Base-by-base conservation (phyloP, 2,113 vertebrate genomes). In the Nerophis lumbriciformis region DNA sequence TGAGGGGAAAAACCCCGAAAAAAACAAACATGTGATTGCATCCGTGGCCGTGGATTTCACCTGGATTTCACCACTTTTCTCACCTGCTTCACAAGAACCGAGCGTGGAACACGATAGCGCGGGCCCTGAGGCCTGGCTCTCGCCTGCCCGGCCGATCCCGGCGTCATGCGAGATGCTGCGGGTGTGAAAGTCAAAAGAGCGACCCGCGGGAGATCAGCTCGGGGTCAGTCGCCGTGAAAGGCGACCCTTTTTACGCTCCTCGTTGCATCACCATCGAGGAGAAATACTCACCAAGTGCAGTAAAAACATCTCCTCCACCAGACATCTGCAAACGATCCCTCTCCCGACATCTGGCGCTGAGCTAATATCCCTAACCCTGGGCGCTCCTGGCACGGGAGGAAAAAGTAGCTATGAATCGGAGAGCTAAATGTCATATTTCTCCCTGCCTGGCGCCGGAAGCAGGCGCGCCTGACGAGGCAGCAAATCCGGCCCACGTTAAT, bases 91-190 rank as follows among this genome's bases (percentile, higher is more conserved):
- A 75, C 75, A 80, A 78, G 75, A 83, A 71, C 79, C 69, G 68
- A 50, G 78, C 71, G 80, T 83, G 84, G 91, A 93, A 90, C 83
- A 75, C 91, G 92, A 92, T 92, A 93, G 88, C 74, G 28, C 10
- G 79, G 45, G 92, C 89, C 89, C 91, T 90, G 92, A 94, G 92
- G 92, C 91, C 89, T 76, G 90, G 88, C 89, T 59, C 91, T 92
- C 91, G 90, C 91, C 92, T 92, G 89, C 90, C 88, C 89, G 88
- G 91, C 87, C 89, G 83, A 90, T 85, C 90, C 74, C 56, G 90
- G 89, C 38, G 91, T 90, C 84, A 83, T 90, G 85, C 78, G 89
- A 91, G 89, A 85, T 88, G 92, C 87, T 85, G 63, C 37, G 76
- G 79, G 89, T 94, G 93, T 94, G 93, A 94, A 94, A 94, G 94